These are phyloP conservation scores for Anagrus nilaparvatae DNA, from an alignment of 1,140 invertebrate species.

Conservation along the genomic window DNA sequence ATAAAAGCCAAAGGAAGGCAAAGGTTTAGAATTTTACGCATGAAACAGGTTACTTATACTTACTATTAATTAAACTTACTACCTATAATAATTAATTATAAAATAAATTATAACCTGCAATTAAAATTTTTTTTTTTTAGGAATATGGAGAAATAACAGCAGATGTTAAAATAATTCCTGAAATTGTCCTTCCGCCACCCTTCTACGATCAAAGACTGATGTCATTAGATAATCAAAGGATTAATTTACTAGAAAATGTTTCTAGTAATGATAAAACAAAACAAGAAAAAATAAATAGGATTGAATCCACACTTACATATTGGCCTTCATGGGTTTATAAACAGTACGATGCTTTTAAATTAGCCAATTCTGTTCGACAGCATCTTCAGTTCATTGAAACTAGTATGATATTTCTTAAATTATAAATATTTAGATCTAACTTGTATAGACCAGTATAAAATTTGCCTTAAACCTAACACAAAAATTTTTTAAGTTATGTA, in stretches of 20 bases:
- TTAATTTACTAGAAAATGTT: constrained; percentile 19
- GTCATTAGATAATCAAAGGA: constrained; percentile 38
- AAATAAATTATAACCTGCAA: constrained; percentile 2
- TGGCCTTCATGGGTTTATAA: constrained; percentile 59
- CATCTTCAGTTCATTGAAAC: constrained; percentile 35
- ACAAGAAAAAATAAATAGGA: constrained; percentile 29
- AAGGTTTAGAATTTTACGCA: constrained; percentile 49
- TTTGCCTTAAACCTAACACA: background rate
- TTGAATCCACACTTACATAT: constrained; percentile 42
- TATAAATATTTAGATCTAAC: constrained; percentile 9
- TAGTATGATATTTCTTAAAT: constrained; percentile 17
- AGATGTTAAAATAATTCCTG: constrained; percentile 56
- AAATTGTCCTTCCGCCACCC: constrained; percentile 44
- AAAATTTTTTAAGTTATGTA: background rate
- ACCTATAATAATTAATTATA: too few species aligned
- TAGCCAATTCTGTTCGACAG: constrained; percentile 40
- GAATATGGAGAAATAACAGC: constrained; percentile 30
- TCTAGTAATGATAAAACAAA: too few species aligned
- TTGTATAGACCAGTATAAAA: constrained; percentile 3
- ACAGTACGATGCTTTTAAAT: constrained; percentile 52
- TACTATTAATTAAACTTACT: too few species aligned
- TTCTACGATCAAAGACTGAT: constrained; percentile 39
- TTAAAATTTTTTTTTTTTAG: constrained; percentile 13
- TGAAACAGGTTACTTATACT: constrained; percentile 21
- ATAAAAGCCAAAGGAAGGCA: constrained; percentile 57